Evolutionary conservation across 1,140 invertebrate species (phyloP).

Genomic region (Rhizoglyphus robini): DNA sequence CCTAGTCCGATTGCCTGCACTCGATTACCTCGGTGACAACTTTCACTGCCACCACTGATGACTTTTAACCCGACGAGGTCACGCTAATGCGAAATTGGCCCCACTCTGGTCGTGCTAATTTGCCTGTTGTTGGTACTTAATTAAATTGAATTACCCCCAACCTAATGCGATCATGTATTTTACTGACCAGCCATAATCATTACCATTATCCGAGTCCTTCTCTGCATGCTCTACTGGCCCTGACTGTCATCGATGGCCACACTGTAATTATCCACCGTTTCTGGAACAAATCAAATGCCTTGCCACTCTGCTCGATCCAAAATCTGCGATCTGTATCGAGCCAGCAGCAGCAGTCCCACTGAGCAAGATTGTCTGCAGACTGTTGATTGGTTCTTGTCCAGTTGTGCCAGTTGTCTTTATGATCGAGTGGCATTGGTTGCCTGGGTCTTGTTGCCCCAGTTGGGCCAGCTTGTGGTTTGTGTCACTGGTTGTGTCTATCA

Average conservation of each 20-base stretch:
- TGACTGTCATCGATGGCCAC: background rate
- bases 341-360: no score
- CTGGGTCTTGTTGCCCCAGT: no score
- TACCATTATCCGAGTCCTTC: no score
- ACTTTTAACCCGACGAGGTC: conserved; percentile 1
- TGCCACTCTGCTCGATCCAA: background rate
- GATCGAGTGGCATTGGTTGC: no score
- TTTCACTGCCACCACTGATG: background rate
- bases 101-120: background rate
- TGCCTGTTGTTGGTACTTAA: background rate
- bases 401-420: no score
- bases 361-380: no score
- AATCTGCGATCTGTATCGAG: background rate
- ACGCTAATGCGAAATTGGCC: background rate
- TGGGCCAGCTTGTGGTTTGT: no score
- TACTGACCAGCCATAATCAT: background rate
- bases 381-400: no score
- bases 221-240: background rate
- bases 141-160: conserved; percentile 9
- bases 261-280: background rate
- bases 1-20: background rate
- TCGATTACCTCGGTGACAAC: background rate
- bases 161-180: background rate
- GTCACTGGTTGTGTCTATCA: no score
- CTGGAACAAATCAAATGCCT: conserved; percentile 8